A percentile compares a stretch with the other conserved stretches of the same genome.
Conservation (phyloP, 2,113 vertebrate species). For the Lampris megalopsis region DNA sequence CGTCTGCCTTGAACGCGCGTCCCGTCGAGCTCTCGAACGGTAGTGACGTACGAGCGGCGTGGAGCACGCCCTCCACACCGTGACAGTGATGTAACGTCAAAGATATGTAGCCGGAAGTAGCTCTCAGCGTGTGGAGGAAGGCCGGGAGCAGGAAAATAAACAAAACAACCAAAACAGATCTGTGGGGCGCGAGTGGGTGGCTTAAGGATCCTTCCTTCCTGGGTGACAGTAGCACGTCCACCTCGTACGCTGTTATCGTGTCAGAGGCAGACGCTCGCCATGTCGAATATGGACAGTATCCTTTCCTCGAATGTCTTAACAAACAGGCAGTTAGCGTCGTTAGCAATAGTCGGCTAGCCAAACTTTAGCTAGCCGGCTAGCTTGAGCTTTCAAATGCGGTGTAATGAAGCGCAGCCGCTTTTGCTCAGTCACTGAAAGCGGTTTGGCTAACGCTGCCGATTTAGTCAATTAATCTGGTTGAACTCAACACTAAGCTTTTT, state of each 20-base stretch:
- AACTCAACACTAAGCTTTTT: too few species aligned
- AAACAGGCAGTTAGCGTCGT: background rate
- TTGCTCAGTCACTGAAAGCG: slow-evolving; percentile 8
- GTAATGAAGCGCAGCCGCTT: background rate
- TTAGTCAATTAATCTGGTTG: too few species aligned
- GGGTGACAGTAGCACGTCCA: too few species aligned
- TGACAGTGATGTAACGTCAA: slow-evolving; percentile 63
- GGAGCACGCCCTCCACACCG: slow-evolving; percentile 69
- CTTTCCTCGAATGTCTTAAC: slow-evolving; percentile 46
- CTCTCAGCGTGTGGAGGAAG: background rate
- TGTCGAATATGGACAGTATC: slow-evolving; percentile 83
- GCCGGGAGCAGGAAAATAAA: slow-evolving; percentile 1
- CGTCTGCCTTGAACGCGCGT: slow-evolving; percentile 70
- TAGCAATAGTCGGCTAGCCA: slow-evolving; percentile 13
- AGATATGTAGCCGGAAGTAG: slow-evolving; percentile 38
- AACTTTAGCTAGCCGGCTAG: slow-evolving; percentile 2
- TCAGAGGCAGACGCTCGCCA: slow-evolving; percentile 26
- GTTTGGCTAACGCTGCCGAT: background rate
- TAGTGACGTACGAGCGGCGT: slow-evolving; percentile 74
- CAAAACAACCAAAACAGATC: slow-evolving; percentile 55
- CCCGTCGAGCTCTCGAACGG: slow-evolving; percentile 56
- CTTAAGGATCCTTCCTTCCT: background rate
- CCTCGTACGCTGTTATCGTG: background rate
- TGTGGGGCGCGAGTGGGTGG: background rate
- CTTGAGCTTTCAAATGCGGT: background rate